phyloP scores from a whole-genome alignment of 2,888 invertebrate genomes.

The Macrostomum cliftonense region DNA sequence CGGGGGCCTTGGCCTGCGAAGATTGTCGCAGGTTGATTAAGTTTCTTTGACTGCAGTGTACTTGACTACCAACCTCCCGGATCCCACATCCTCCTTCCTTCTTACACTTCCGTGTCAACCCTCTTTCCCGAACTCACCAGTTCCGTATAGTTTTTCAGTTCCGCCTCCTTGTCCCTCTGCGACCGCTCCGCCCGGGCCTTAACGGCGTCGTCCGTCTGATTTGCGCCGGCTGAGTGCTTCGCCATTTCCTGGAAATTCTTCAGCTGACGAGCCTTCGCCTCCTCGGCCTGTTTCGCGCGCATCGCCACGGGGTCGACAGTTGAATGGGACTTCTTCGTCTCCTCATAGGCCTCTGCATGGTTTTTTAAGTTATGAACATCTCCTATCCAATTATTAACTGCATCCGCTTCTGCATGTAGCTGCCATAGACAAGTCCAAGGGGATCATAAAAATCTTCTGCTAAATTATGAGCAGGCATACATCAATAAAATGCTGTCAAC shows the following conservation, averaged over 20 bases:
- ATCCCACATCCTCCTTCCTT: no score
- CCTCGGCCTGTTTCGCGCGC: conserved; percentile 27
- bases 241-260: conserved; percentile 31
- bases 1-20: neutral
- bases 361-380: no score
- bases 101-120: no score
- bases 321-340: conserved; percentile 14
- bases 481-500: no score
- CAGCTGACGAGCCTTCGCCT: conserved; percentile 29
- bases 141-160: conserved; percentile 20
- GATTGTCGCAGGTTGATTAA: neutral
- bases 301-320: conserved; percentile 10
- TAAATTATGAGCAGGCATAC: no score
- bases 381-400: no score
- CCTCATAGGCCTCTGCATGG: conserved; percentile 1
- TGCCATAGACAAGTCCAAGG: no score
- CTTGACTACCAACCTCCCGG: no score
- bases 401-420: no score
- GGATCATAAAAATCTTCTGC: no score
- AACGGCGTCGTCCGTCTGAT: conserved; percentile 13
- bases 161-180: conserved; percentile 15
- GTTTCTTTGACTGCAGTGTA: no score
- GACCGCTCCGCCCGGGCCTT: conserved; percentile 16
- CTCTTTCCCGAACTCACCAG: conserved; percentile 14
- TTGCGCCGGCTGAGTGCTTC: conserved; percentile 19